Conservation (phyloP, 2,113 vertebrate species). For the Amphilophus citrinellus region DNA sequence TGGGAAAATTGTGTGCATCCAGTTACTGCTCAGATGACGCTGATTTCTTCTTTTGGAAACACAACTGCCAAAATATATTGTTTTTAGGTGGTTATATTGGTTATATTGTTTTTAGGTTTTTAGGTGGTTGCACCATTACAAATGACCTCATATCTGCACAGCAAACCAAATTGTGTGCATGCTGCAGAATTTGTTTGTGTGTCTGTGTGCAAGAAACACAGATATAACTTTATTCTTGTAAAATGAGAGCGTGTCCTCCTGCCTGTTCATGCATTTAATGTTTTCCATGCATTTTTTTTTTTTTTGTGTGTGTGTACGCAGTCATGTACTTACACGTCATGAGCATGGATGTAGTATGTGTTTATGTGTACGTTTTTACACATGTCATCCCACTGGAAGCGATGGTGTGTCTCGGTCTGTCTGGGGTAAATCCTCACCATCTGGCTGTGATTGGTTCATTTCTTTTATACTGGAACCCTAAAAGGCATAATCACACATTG, state of each 20-base stretch:
- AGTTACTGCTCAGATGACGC: not conserved
- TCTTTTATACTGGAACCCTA: conserved; percentile 74
- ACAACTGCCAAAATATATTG: not conserved
- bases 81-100: not conserved
- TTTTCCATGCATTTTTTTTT: not conserved
- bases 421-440: conserved; percentile 70
- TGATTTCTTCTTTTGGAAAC: not conserved
- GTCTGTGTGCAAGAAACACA: conserved; percentile 35
- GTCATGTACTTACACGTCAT: conserved; percentile 31
- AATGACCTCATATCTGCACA: conserved; percentile 21
- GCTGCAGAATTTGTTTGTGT: conserved; percentile 21
- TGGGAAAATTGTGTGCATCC: no score
- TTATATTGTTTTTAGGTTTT: not conserved
- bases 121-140: conserved; percentile 8
- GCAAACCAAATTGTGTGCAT: conserved; percentile 12
- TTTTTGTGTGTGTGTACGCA: conserved; percentile 21
- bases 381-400: conserved; percentile 42
- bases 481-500: conserved; percentile 79
- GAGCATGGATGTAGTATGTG: conserved; percentile 30
- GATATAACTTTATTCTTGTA: conserved; percentile 28
- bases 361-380: conserved; percentile 28
- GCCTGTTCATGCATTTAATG: not conserved
- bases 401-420: conserved; percentile 60
- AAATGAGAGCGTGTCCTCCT: conserved; percentile 34
- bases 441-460: conserved; percentile 77